phyloP scores from a whole-genome alignment of 2,888 invertebrate species.

The Lasiommata megera region DNA sequence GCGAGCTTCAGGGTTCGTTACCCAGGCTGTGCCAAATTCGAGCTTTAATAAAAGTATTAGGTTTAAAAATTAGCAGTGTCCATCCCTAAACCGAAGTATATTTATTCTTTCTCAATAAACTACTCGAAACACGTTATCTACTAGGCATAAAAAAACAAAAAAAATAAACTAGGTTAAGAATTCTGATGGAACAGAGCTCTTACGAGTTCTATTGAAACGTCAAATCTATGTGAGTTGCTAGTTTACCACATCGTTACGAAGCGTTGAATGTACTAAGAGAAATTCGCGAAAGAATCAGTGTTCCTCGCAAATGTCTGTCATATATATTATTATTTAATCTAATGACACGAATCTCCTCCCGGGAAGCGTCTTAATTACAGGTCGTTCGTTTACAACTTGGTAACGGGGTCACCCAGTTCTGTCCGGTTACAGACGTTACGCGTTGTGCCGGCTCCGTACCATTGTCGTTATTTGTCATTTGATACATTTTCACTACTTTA shows the following conservation, averaged over 20 bases:
- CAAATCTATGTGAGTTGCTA: neutral
- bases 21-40: too few species aligned
- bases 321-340: constrained; percentile 43
- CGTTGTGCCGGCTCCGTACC: constrained; percentile 18
- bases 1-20: too few species aligned
- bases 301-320: constrained; percentile 43
- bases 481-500: too few species aligned
- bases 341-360: constrained; percentile 48
- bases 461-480: neutral
- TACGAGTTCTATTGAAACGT: neutral
- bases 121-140: neutral
- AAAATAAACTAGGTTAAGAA: neutral
- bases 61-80: too few species aligned
- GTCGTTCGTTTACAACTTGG: constrained; percentile 43
- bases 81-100: too few species aligned
- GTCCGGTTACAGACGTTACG: constrained; percentile 47
- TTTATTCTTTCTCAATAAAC: neutral
- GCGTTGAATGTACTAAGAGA: neutral
- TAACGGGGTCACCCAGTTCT: constrained; percentile 60
- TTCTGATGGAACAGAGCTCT: neutral
- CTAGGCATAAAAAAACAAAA: neutral
- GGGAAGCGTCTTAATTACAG: constrained; percentile 54
- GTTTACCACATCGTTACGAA: neutral
- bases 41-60: too few species aligned
- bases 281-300: constrained; percentile 7